Evolutionary conservation across 2,797 vertebrate genomes (phyloP).

Genomic region (Corythornis leucogaster): DNA sequence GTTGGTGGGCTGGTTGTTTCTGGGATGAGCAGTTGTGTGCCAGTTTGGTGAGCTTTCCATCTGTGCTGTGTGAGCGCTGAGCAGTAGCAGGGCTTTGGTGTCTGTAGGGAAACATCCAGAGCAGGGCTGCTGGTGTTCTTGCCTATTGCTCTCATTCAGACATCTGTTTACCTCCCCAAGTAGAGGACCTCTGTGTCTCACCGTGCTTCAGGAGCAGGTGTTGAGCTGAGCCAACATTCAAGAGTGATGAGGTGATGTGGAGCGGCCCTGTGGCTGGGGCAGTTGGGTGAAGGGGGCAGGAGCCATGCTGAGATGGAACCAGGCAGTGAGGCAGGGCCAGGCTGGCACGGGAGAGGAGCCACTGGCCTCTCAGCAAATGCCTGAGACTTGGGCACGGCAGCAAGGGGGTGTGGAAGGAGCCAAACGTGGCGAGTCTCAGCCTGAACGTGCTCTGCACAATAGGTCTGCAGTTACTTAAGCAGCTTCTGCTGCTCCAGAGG

Average conservation of each 20-base stretch:
- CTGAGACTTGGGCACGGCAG: rapidly evolving
- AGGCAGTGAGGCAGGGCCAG: neutral
- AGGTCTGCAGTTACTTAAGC: neutral
- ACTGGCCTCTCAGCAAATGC: neutral
- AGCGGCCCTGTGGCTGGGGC: rapidly evolving
- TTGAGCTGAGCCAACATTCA: neutral
- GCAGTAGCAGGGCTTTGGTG: neutral
- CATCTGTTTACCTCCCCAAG: neutral
- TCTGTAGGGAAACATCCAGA: neutral
- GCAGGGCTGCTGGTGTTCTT: neutral
- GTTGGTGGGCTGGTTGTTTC: neutral
- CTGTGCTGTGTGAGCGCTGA: neutral
- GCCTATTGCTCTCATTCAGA: neutral
- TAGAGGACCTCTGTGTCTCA: neutral
- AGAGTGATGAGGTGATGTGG: neutral
- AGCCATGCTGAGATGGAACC: neutral
- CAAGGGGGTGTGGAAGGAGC: neutral
- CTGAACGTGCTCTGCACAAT: neutral
- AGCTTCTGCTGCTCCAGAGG: neutral
- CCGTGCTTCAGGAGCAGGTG: neutral
- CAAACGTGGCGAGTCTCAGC: rapidly evolving
- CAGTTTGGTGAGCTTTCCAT: neutral
- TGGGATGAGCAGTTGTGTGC: neutral
- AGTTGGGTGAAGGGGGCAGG: rapidly evolving
- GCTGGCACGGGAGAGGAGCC: neutral